Percentiles rank a stretch among this genome's conserved stretches.
These are phyloP conservation scores for Melanotaenia pygmaea DNA, from an alignment of 2,797 vertebrate genomes.

Conservation along the genomic window DNA sequence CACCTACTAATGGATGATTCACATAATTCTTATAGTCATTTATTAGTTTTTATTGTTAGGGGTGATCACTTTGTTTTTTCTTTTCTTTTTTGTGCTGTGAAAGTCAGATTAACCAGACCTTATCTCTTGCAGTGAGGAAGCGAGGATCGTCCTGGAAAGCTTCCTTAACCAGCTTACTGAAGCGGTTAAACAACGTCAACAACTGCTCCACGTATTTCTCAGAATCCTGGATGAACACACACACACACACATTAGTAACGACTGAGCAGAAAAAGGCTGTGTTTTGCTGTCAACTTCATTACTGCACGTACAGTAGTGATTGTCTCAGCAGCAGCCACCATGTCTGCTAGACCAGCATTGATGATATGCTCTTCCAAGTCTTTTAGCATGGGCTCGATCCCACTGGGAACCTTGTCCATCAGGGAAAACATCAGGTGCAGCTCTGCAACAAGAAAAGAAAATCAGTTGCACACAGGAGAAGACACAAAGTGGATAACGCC, in stretches of 20 bases:
- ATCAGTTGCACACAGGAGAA: constrained; percentile 7
- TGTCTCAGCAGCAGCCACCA: constrained; percentile 98
- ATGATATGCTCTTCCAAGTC: constrained; percentile 96
- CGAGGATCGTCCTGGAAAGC: constrained; percentile 97
- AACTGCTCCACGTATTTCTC: constrained; percentile 98
- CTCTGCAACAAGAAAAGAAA: constrained; percentile 76
- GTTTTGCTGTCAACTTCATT: too few species aligned
- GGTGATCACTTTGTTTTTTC: not conserved
- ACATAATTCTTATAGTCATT: not conserved
- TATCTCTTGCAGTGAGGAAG: constrained; percentile 97
- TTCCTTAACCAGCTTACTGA: constrained; percentile 98
- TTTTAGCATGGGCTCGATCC: constrained; percentile 97
- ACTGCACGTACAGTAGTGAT: constrained; percentile 92
- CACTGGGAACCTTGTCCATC: constrained; percentile 97
- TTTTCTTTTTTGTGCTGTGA: not conserved
- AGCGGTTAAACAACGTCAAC: constrained; percentile 96
- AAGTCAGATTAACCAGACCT: constrained; percentile 78
- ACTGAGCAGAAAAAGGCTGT: too few species aligned
- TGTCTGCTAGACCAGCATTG: constrained; percentile 94
- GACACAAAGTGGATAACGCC: not conserved
- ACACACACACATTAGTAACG: constrained; percentile 1
- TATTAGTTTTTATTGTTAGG: not conserved
- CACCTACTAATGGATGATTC: too few species aligned
- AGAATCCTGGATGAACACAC: constrained; percentile 86
- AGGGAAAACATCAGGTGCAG: constrained; percentile 97